Evolutionary conservation across 2,113 vertebrate genomes (phyloP).

Genomic region (Myrmophylax atrothorax): DNA sequence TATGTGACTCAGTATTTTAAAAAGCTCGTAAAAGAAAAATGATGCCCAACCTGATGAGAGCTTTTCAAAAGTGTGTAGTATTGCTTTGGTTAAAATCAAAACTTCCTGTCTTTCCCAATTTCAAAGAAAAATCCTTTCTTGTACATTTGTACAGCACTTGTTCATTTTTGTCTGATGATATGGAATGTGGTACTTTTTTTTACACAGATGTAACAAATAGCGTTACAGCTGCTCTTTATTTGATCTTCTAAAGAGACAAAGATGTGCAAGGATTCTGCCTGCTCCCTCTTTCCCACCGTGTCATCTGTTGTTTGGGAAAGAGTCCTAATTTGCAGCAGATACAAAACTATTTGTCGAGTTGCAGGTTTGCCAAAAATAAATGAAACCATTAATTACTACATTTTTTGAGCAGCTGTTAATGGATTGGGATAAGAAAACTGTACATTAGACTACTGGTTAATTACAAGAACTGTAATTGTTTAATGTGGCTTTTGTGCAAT

Average conservation of each 20-base stretch:
- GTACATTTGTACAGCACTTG: not conserved
- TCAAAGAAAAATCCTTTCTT: not conserved
- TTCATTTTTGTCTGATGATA: conserved; percentile 34
- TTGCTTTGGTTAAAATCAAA: not conserved
- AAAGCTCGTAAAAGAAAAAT: not conserved
- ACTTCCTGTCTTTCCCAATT: not conserved
- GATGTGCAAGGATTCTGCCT: conserved; percentile 56
- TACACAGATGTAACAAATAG: conserved; percentile 65
- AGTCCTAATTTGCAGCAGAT: conserved; percentile 78
- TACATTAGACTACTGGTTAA: conserved; percentile 73
- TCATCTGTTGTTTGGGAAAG: conserved; percentile 77
- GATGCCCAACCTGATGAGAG: not conserved
- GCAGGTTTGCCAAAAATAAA: conserved; percentile 83
- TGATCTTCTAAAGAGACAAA: conserved; percentile 72
- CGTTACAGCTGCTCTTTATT: conserved; percentile 69
- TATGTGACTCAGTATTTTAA: not conserved
- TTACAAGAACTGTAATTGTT: conserved; percentile 64
- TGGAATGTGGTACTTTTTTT: conserved; percentile 24
- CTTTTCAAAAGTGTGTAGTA: not conserved
- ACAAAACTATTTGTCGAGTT: conserved; percentile 78
- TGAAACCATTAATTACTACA: conserved; percentile 84
- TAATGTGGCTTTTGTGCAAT: conserved; percentile 62
- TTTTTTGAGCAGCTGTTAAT: conserved; percentile 84
- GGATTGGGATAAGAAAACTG: conserved; percentile 71
- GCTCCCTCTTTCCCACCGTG: conserved; percentile 53